Evolutionary conservation across 2,888 invertebrate species (phyloP).

Genomic region (Andrena haemorrhoa): DNA sequence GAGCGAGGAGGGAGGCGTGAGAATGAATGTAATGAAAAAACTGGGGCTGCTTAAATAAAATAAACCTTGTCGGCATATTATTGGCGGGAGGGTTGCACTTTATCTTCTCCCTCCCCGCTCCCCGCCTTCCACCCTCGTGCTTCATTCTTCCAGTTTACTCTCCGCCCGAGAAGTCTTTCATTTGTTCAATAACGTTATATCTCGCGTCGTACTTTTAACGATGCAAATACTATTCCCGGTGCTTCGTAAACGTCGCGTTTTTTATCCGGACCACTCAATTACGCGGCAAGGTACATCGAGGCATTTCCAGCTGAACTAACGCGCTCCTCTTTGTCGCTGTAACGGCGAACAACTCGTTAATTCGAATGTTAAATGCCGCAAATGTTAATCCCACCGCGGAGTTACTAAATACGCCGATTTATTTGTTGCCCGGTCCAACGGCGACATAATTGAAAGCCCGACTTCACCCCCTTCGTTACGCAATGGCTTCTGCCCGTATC

Average conservation of each 20-base stretch:
- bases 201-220: slow-evolving; percentile 33
- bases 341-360: background rate
- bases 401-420: slow-evolving; percentile 12
- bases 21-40: slow-evolving; percentile 84
- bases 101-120: slow-evolving; percentile 58
- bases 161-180: slow-evolving; percentile 45
- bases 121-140: slow-evolving; percentile 24
- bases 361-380: background rate
- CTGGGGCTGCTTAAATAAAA: slow-evolving; percentile 83
- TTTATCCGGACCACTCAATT: slow-evolving; percentile 52
- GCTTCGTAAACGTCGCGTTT: slow-evolving; percentile 46
- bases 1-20: slow-evolving; percentile 74
- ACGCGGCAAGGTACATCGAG: slow-evolving; percentile 29
- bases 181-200: slow-evolving; percentile 52
- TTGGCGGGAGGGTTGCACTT: slow-evolving; percentile 77
- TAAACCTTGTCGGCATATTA: slow-evolving; percentile 83
- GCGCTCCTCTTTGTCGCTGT: background rate
- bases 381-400: background rate
- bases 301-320: slow-evolving; percentile 14
- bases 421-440: slow-evolving; percentile 6
- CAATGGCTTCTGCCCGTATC: slow-evolving; percentile 34
- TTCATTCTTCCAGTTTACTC: slow-evolving; percentile 56
- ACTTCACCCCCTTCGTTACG: slow-evolving; percentile 29
- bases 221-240: slow-evolving; percentile 46
- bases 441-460: slow-evolving; percentile 33